A percentile compares a stretch with the other conserved stretches of the same genome.
phyloP scores from a whole-genome alignment of 1,140 invertebrate species.

The Plodia interpunctella region DNA sequence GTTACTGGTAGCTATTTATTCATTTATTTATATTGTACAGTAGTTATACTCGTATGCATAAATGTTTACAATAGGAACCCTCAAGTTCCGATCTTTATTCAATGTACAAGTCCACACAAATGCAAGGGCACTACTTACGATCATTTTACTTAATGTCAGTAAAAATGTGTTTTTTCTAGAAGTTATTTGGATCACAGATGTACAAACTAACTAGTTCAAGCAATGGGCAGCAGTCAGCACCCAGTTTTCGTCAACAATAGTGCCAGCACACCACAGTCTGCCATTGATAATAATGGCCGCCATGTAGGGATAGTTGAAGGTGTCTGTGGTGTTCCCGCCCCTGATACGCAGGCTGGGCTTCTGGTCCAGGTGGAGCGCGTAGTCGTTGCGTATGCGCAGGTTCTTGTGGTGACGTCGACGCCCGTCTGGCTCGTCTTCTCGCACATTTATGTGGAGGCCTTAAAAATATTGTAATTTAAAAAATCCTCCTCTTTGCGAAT shows the following conservation, averaged over 20 bases:
- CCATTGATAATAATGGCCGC: constrained; percentile 65
- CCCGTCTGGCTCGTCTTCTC: neutral
- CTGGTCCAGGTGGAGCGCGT: constrained; percentile 15
- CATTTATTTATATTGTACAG: too few species aligned
- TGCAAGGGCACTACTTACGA: too few species aligned
- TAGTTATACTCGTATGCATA: too few species aligned
- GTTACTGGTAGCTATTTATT: too few species aligned
- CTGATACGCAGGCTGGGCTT: constrained; percentile 34
- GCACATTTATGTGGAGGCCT: neutral
- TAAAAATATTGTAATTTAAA: neutral
- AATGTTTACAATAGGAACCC: too few species aligned
- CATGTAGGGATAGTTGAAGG: constrained; percentile 60
- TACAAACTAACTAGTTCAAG: constrained; percentile 60
- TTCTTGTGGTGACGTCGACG: constrained; percentile 20
- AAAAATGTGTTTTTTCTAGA: too few species aligned
- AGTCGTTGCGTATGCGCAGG: constrained; percentile 41
- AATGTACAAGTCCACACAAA: too few species aligned
- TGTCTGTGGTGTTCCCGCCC: constrained; percentile 43
- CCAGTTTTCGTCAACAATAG: constrained; percentile 79
- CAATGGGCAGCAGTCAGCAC: constrained; percentile 81
- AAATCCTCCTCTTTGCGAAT: too few species aligned
- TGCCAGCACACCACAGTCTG: constrained; percentile 76
- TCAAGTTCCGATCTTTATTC: too few species aligned
- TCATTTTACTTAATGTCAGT: too few species aligned
- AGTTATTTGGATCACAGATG: too few species aligned